Evolutionary conservation across 2,113 vertebrate species (phyloP).

Genomic region (pig (Sus scrofa)): DNA sequence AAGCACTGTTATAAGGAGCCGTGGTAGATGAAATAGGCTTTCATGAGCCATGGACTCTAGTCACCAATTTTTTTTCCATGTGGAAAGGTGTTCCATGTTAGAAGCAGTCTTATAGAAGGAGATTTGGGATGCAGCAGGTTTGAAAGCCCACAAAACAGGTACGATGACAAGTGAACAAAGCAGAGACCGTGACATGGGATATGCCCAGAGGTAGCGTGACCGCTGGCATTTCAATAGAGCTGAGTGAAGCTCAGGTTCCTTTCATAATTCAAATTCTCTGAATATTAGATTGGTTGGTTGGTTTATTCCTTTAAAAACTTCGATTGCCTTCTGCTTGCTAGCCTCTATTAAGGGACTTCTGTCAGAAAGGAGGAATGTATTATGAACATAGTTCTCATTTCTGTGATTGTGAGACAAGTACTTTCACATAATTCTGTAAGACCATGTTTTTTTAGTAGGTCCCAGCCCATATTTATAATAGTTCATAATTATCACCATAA

Average conservation of each 20-base stretch:
- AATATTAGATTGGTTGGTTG: neutral
- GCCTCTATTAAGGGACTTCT: neutral
- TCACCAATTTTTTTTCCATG: neutral
- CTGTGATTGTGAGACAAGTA: neutral
- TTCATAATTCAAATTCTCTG: neutral
- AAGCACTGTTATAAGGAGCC: neutral
- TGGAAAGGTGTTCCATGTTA: neutral
- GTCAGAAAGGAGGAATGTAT: neutral
- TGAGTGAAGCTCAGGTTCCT: neutral
- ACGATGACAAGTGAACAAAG: neutral
- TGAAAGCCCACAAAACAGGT: neutral
- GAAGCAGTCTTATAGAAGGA: neutral
- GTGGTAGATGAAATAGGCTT: neutral
- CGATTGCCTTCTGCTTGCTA: neutral
- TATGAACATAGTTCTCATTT: neutral
- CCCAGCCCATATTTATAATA: neutral
- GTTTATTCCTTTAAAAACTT: neutral
- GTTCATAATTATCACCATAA: neutral
- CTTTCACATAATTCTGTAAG: neutral
- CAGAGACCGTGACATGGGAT: neutral
- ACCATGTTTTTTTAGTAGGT: conserved; percentile 18
- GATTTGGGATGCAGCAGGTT: neutral
- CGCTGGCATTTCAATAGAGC: neutral
- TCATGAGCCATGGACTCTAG: neutral
- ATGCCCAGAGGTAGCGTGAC: neutral